These are phyloP conservation scores for Lateolabrax maculatus DNA, from an alignment of 2,797 vertebrate species.

Conservation along the genomic window DNA sequence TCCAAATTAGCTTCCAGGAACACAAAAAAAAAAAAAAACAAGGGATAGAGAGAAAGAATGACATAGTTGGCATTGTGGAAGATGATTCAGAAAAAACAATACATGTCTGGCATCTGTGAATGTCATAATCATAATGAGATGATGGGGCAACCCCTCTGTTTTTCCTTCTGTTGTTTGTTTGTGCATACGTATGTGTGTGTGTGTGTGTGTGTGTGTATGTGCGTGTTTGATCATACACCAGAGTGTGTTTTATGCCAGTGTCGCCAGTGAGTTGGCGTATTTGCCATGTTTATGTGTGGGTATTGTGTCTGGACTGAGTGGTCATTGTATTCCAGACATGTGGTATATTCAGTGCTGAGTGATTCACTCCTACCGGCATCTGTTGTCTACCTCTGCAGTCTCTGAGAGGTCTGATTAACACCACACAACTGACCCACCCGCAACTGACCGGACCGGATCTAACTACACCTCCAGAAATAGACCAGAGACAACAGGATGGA, in stretches of 20 bases:
- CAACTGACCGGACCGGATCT: constrained; percentile 65
- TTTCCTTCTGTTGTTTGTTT: constrained; percentile 74
- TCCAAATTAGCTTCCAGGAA: constrained; percentile 73
- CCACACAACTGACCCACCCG: constrained; percentile 63
- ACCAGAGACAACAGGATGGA: constrained; percentile 46
- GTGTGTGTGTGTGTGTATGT: constrained; percentile 30
- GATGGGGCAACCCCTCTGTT: constrained; percentile 75
- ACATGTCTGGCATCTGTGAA: constrained; percentile 75
- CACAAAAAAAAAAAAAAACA: constrained; percentile 50
- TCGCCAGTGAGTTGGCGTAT: constrained; percentile 73
- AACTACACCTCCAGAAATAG: constrained; percentile 69
- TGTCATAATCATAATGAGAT: constrained; percentile 75
- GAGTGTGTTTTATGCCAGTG: constrained; percentile 59
- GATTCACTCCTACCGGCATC: constrained; percentile 84
- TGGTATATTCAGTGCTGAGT: constrained; percentile 74
- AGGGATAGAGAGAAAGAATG: constrained; percentile 55
- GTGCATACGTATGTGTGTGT: constrained; percentile 17
- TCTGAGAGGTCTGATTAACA: constrained; percentile 77
- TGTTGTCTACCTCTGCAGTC: constrained; percentile 75
- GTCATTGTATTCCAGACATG: constrained; percentile 83
- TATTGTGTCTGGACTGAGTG: constrained; percentile 80
- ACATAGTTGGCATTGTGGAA: constrained; percentile 72
- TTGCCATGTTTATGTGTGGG: constrained; percentile 80
- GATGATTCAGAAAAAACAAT: constrained; percentile 78
- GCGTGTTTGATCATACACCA: constrained; percentile 42